A percentile compares a stretch with the other conserved stretches of the same genome.
Evolutionary conservation across 2,113 vertebrate genomes (phyloP).

Genomic region (Ctenodactylus gundi): DNA sequence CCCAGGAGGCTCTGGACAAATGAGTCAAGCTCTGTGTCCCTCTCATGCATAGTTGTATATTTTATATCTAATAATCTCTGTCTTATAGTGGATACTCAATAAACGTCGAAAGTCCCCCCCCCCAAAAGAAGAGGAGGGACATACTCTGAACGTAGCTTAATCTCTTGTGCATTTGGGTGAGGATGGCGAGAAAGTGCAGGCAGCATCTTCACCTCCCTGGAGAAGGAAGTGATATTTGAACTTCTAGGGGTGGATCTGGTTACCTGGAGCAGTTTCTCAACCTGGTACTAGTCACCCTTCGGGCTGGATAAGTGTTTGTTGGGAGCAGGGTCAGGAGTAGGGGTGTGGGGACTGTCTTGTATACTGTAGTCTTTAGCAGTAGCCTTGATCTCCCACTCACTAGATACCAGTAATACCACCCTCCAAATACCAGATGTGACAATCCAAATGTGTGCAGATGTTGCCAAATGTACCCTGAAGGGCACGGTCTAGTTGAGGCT

Average conservation of each 20-base stretch:
- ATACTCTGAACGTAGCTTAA: not conserved
- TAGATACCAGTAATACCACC: not conserved
- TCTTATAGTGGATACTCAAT: not conserved
- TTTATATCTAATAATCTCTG: not conserved
- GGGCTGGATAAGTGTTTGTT: not conserved
- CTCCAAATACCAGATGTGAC: not conserved
- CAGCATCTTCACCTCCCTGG: fast-evolving
- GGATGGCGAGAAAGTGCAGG: not conserved
- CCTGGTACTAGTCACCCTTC: not conserved
- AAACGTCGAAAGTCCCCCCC: too few relatives aligned
- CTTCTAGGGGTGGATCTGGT: not conserved
- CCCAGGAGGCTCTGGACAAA: not conserved
- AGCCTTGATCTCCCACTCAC: not conserved
- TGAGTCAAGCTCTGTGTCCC: not conserved
- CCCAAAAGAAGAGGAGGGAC: not conserved
- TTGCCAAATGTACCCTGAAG: not conserved
- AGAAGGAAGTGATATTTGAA: not conserved
- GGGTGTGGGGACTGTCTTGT: not conserved
- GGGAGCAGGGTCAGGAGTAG: not conserved
- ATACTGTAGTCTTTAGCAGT: not conserved
- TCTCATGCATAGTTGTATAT: not conserved
- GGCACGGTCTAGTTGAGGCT: not conserved
- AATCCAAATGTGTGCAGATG: not conserved
- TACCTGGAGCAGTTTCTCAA: not conserved
- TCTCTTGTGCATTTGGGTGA: not conserved